Evolutionary conservation across 1,140 invertebrate genomes (phyloP).

Genomic region (Reticulitermes speratus): DNA sequence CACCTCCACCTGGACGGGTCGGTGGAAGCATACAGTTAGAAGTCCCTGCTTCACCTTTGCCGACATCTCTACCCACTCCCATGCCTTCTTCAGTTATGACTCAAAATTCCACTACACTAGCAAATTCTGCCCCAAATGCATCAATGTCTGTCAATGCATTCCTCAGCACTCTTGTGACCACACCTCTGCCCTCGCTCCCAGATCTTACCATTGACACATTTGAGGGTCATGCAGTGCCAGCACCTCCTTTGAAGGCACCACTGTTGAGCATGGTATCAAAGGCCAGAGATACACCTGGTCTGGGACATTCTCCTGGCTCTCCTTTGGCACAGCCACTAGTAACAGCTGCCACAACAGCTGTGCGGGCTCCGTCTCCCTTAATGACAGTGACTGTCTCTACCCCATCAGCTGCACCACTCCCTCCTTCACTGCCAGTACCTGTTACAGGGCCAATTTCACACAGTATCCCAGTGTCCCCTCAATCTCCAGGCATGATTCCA

Average conservation of each 20-base stretch:
- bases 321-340: not conserved
- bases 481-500: not conserved
- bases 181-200: not conserved
- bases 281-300: not conserved
- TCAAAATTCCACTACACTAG: not conserved
- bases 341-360: not conserved
- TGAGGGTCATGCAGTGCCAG: not conserved
- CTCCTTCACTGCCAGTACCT: not conserved
- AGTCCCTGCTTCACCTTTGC: not conserved
- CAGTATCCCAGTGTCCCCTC: not conserved
- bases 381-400: not conserved
- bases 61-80: not conserved
- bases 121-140: not conserved
- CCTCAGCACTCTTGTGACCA: not conserved
- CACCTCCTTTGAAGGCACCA: not conserved
- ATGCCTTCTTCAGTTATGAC: not conserved
- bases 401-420: not conserved
- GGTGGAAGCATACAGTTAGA: not conserved
- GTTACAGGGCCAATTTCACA: not conserved
- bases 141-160: not conserved
- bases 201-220: not conserved
- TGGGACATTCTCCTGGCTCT: not conserved
- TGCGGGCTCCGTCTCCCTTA: not conserved
- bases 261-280: not conserved
- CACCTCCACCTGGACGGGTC: not conserved